phyloP scores from a whole-genome alignment of 2,888 invertebrate species.

The Tribolium freemani region DNA sequence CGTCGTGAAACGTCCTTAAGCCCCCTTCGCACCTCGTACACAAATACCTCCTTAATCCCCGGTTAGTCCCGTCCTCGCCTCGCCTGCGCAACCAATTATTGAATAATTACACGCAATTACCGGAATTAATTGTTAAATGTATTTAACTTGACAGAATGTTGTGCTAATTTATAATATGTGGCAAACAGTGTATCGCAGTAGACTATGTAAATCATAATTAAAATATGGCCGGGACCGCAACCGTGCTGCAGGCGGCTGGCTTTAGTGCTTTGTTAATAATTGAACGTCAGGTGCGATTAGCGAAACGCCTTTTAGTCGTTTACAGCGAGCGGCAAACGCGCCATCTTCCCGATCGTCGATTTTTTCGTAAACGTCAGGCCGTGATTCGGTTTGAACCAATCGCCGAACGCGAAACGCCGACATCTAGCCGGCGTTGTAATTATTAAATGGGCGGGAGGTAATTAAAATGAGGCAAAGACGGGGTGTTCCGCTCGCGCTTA shows the following conservation, averaged over 20 bases:
- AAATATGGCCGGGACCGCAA: slow-evolving; percentile 64
- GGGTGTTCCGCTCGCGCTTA: slow-evolving; percentile 54
- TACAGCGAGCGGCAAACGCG: slow-evolving; percentile 57
- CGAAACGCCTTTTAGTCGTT: slow-evolving; percentile 60
- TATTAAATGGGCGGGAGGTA: slow-evolving; percentile 57
- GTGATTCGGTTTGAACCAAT: slow-evolving; percentile 5
- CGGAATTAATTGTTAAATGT: slow-evolving; percentile 58
- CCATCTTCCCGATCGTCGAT: slow-evolving; percentile 46
- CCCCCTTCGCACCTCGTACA: not conserved
- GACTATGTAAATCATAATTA: slow-evolving; percentile 66
- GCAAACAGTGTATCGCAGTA: slow-evolving; percentile 62
- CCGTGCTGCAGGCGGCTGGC: slow-evolving; percentile 57
- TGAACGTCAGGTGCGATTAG: slow-evolving; percentile 66
- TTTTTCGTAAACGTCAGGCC: slow-evolving; percentile 44
- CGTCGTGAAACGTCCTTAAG: not conserved
- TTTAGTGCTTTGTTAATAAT: slow-evolving; percentile 66
- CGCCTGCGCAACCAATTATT: slow-evolving; percentile 21
- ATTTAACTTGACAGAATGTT: slow-evolving; percentile 57
- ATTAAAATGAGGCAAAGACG: slow-evolving; percentile 52
- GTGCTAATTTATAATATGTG: slow-evolving; percentile 64
- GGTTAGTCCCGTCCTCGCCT: not conserved
- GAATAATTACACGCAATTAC: slow-evolving; percentile 48
- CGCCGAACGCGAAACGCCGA: not conserved
- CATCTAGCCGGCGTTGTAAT: slow-evolving; percentile 44
- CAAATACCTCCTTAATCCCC: not conserved